A percentile compares a stretch with the other conserved stretches of the same genome.
phyloP scores from a whole-genome alignment of 1,140 invertebrate genomes.

The Cherax quadricarinatus region DNA sequence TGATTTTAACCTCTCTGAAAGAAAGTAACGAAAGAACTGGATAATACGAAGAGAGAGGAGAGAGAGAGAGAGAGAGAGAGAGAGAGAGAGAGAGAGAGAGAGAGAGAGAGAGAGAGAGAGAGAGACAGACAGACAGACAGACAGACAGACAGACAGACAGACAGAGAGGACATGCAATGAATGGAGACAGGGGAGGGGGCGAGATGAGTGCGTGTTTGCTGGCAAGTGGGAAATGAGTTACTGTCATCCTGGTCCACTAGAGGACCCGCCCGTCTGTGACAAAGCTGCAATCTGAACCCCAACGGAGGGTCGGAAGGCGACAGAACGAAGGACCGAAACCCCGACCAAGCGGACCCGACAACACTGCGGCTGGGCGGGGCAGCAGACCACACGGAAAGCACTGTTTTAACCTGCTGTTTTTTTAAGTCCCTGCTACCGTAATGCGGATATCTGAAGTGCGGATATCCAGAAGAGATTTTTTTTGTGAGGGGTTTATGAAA shows the following conservation, averaged over 20 bases:
- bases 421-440: neutral
- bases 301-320: neutral
- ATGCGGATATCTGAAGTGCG: neutral
- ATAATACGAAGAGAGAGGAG: neutral
- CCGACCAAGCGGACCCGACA: neutral
- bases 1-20: too few relatives aligned
- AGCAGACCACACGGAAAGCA: neutral
- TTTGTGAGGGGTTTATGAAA: neutral
- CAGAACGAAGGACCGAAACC: too few relatives aligned
- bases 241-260: neutral
- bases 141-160: too few relatives aligned
- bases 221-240: neutral
- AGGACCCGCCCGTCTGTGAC: neutral
- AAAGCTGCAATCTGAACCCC: neutral
- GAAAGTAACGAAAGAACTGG: too few relatives aligned
- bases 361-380: neutral
- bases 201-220: too few relatives aligned
- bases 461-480: neutral
- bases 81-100: neutral
- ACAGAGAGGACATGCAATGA: too few relatives aligned
- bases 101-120: too few relatives aligned
- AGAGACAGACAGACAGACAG: too few relatives aligned
- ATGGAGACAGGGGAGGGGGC: neutral
- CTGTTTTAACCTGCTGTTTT: neutral
- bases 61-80: neutral